Conservation (phyloP, 2,113 vertebrate genomes). For the Phocoena phocoena region DNA sequence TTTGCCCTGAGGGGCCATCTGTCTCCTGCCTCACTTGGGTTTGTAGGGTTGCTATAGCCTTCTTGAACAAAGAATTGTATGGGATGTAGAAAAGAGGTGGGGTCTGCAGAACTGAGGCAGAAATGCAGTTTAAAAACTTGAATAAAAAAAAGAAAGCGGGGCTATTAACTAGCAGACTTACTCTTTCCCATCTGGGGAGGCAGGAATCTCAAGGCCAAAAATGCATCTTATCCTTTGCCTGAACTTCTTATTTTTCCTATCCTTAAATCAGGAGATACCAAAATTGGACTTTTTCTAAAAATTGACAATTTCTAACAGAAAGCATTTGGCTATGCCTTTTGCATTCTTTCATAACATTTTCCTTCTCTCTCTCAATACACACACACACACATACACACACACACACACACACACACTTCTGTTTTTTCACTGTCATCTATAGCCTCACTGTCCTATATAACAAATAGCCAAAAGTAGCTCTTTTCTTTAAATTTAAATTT, state of each 20-base stretch:
- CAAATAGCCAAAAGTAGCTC: not conserved
- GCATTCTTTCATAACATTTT: not conserved
- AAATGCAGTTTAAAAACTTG: not conserved
- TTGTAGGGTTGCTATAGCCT: not conserved
- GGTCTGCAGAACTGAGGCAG: not conserved
- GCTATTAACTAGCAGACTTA: not conserved
- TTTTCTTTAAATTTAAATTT: not conserved
- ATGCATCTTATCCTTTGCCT: not conserved
- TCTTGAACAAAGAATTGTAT: not conserved
- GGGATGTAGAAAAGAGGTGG: not conserved
- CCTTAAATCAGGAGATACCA: not conserved
- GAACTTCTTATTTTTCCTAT: not conserved
- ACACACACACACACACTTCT: not conserved
- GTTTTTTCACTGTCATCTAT: not conserved
- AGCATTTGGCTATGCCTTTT: not conserved
- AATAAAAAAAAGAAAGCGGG: not conserved
- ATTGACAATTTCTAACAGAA: not conserved
- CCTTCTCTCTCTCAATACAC: not conserved
- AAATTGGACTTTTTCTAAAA: slow-evolving; percentile 6
- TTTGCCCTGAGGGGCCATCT: too few species aligned
- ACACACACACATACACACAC: not conserved
- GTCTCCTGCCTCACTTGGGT: not conserved
- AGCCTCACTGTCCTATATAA: not conserved
- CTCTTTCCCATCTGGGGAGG: not conserved
- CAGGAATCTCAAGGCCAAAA: slow-evolving; percentile 20